phyloP scores from a whole-genome alignment of 2,113 vertebrate genomes.

The Pyxicephalus adspersus region DNA sequence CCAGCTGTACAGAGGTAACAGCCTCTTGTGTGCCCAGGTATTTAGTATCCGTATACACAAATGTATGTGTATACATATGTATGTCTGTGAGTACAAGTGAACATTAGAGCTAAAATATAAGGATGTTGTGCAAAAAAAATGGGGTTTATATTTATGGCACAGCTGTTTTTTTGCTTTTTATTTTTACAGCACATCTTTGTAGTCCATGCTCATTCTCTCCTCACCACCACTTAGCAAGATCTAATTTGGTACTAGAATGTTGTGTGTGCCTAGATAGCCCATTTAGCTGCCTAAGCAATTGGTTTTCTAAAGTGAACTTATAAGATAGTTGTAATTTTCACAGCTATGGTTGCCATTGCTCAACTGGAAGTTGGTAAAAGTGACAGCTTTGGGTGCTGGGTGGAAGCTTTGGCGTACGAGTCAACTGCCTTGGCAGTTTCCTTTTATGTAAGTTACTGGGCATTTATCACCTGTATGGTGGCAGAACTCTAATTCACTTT shows the following conservation, averaged over 20 bases:
- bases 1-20: slow-evolving; percentile 13
- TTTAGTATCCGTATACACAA: neutral
- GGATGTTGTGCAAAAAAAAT: slow-evolving; percentile 36
- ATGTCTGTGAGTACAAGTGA: neutral
- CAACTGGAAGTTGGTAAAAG: no score
- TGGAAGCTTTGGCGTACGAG: no score
- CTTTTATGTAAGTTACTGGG: neutral
- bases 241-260: neutral
- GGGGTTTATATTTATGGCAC: slow-evolving; percentile 9
- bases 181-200: neutral
- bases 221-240: slow-evolving; percentile 2
- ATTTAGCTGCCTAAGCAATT: slow-evolving; percentile 4
- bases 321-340: neutral
- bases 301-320: no score
- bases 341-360: no score
- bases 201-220: neutral
- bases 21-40: slow-evolving; percentile 11
- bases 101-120: slow-evolving; percentile 7
- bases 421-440: no score
- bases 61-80: slow-evolving; percentile 27
- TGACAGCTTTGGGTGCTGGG: no score
- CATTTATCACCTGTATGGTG: slow-evolving; percentile 11
- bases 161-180: neutral
- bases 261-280: slow-evolving; percentile 14
- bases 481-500: neutral